Conservation (phyloP, 2,113 vertebrate species). For the Xenus cinereus region DNA sequence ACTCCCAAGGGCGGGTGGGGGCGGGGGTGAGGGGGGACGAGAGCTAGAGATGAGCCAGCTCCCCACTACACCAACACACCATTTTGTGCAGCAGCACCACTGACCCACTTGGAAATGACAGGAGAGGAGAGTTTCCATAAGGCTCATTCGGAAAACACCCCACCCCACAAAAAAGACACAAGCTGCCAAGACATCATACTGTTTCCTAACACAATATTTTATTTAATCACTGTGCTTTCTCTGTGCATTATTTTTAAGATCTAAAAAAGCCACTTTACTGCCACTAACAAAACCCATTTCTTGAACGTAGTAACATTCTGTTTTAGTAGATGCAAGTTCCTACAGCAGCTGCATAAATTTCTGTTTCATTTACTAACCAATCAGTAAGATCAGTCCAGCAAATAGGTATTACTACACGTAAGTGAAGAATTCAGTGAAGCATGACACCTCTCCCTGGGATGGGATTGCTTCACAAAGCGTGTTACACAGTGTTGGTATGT, state of each 20-base stretch:
- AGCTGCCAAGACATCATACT: neutral
- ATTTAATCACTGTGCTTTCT: neutral
- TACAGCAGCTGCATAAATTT: neutral
- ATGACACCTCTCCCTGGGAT: neutral
- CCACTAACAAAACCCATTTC: neutral
- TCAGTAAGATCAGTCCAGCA: neutral
- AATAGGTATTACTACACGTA: neutral
- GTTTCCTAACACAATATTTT: neutral
- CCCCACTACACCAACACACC: too few species aligned
- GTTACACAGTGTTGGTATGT: neutral
- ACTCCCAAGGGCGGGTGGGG: neutral
- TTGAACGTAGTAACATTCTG: too few species aligned
- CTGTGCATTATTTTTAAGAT: neutral
- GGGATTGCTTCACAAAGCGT: neutral
- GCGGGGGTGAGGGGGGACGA: too few species aligned
- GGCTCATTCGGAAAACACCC: too few species aligned
- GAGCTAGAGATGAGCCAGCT: neutral
- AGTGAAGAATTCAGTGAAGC: neutral
- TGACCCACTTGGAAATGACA: neutral
- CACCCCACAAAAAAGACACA: too few species aligned
- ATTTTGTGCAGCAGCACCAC: neutral
- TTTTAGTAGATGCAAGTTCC: neutral
- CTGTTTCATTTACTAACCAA: neutral
- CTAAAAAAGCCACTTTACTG: neutral
- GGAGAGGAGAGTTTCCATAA: neutral